Percentiles rank a stretch among this genome's conserved stretches.
Evolutionary conservation across 1,140 invertebrate genomes (phyloP).

Genomic region (Agrypnia vestita): DNA sequence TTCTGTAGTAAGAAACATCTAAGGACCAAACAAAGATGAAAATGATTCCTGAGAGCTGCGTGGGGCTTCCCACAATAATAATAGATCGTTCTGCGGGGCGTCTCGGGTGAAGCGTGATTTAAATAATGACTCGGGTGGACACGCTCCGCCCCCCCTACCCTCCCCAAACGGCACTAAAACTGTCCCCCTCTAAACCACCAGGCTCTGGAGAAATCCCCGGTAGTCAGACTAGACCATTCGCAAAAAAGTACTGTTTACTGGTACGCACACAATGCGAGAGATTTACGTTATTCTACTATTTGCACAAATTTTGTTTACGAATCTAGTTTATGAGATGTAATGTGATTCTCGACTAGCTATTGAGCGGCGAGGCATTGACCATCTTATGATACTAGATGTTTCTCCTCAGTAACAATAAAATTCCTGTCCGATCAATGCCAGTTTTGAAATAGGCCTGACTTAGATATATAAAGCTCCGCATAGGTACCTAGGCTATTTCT

Average conservation of each 20-base stretch:
- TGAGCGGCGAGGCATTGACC: no score
- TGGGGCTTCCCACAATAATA: constrained; percentile 2
- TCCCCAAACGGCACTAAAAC: constrained; percentile 6
- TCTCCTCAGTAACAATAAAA: no score
- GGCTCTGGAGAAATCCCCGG: neutral
- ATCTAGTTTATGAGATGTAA: neutral
- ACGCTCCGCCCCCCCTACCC: neutral
- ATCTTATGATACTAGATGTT: no score
- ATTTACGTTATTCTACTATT: no score
- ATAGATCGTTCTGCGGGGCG: constrained; percentile 23
- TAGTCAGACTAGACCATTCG: no score
- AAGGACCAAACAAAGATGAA: neutral
- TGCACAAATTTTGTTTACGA: neutral
- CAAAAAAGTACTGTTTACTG: no score
- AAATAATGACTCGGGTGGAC: constrained; percentile 33
- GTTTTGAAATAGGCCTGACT: no score
- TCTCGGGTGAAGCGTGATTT: constrained; percentile 16
- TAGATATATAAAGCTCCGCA: no score
- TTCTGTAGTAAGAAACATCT: no score
- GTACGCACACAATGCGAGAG: no score
- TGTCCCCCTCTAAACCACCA: neutral
- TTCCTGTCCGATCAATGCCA: no score
- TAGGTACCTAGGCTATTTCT: no score
- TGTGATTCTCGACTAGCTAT: constrained; percentile 13
- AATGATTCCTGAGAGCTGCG: neutral